Evolutionary conservation across 2,888 invertebrate species (phyloP).

Genomic region (Agrotis exclamationis): DNA sequence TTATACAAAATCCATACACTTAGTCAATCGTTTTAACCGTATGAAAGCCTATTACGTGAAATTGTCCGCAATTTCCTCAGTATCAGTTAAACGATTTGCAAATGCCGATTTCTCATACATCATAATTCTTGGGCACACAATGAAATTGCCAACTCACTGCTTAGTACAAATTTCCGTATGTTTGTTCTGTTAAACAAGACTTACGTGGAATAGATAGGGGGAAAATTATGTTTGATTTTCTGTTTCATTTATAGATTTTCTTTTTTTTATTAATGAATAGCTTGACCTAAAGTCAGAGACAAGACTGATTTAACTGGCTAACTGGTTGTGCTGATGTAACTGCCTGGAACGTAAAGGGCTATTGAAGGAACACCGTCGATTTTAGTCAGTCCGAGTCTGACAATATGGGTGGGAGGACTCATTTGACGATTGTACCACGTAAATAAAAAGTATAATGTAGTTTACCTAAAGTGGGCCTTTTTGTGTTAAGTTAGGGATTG

Average conservation of each 20-base stretch:
- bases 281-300: not conserved
- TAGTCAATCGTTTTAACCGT: conserved; percentile 63
- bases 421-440: too few species aligned
- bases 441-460: too few species aligned
- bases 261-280: not conserved
- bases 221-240: conserved; percentile 47
- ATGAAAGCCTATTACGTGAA: conserved; percentile 86
- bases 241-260: not conserved
- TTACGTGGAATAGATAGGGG: conserved; percentile 47
- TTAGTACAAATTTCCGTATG: conserved; percentile 81
- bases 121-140: conserved; percentile 90
- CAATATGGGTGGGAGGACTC: too few species aligned
- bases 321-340: too few species aligned
- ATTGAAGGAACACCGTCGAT: too few species aligned
- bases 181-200: conserved; percentile 77
- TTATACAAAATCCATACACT: conserved; percentile 64
- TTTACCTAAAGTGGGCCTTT: too few species aligned
- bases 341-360: too few species aligned
- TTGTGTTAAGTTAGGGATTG: too few species aligned
- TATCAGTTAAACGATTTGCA: conserved; percentile 89
- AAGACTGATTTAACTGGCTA: too few species aligned
- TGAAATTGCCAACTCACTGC: conserved; percentile 87
- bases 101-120: conserved; percentile 89
- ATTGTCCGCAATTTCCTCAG: conserved; percentile 89
- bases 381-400: too few species aligned